These are phyloP conservation scores for Montipora capricornis DNA, from an alignment of 64 coral and sea anemone species.

Conservation along the genomic window DNA sequence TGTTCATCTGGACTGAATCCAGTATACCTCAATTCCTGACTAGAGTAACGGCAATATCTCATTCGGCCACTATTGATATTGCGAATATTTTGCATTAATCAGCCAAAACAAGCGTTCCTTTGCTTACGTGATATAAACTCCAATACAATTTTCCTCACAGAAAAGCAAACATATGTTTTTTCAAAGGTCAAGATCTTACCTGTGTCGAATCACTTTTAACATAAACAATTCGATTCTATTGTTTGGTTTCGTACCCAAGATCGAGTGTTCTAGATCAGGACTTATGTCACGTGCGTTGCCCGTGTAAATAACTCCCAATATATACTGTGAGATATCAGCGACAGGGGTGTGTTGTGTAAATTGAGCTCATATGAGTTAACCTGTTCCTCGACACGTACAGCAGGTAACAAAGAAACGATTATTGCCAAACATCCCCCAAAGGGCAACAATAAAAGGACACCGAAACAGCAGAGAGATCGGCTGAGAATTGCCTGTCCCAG, in stretches of 20 bases:
- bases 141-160: background rate
- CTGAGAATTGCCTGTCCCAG: background rate
- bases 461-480: background rate
- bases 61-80: too few relatives aligned
- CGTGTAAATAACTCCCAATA: constrained; percentile 10
- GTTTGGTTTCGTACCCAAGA: background rate
- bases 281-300: background rate
- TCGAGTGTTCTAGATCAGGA: background rate
- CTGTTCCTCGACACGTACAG: background rate
- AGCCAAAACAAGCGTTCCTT: background rate
- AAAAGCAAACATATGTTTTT: background rate
- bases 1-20: too few relatives aligned
- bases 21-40: too few relatives aligned
- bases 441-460: background rate
- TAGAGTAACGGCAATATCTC: too few relatives aligned
- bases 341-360: background rate
- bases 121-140: background rate
- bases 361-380: background rate
- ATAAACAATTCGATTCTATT: background rate
- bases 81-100: too few relatives aligned
- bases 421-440: background rate
- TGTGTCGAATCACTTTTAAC: background rate
- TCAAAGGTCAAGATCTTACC: background rate
- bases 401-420: background rate
- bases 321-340: background rate